phyloP scores from a whole-genome alignment of 2,888 invertebrate genomes.

The Trachelus iudaicus region DNA sequence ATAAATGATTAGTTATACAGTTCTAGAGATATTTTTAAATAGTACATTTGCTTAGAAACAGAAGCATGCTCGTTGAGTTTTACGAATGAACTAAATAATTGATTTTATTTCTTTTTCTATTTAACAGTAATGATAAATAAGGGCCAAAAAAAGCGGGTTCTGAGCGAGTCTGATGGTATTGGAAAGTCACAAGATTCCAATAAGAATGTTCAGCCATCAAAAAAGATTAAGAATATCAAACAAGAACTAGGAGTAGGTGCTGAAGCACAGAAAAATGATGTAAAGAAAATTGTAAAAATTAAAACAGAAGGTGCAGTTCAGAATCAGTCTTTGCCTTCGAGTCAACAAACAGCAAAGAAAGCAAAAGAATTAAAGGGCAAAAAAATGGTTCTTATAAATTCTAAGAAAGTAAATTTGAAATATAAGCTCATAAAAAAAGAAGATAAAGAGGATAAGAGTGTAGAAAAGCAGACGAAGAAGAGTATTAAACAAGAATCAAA shows the following conservation, averaged over 20 bases:
- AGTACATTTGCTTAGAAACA: too few relatives aligned
- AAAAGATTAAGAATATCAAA: neutral
- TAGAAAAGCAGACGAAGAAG: neutral
- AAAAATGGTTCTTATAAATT: neutral
- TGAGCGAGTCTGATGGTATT: neutral
- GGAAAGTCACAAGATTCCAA: neutral
- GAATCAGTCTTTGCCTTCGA: too few relatives aligned
- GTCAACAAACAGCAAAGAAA: neutral
- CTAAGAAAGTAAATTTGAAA: neutral
- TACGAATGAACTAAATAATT: too few relatives aligned
- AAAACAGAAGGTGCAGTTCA: too few relatives aligned
- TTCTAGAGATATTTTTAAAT: too few relatives aligned
- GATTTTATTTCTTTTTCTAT: too few relatives aligned
- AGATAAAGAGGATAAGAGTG: neutral
- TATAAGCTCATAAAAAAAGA: neutral
- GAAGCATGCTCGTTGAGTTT: too few relatives aligned
- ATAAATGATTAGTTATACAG: too few relatives aligned
- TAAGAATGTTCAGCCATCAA: neutral
- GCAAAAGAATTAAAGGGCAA: neutral
- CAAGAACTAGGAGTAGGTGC: neutral
- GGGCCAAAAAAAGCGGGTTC: neutral
- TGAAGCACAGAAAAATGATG: neutral
- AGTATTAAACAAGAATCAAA: conserved; percentile 14
- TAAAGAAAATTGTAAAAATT: neutral
- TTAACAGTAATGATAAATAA: neutral